phyloP scores from a whole-genome alignment of 2,797 vertebrate species.

The Pseudochirops corinnae region DNA sequence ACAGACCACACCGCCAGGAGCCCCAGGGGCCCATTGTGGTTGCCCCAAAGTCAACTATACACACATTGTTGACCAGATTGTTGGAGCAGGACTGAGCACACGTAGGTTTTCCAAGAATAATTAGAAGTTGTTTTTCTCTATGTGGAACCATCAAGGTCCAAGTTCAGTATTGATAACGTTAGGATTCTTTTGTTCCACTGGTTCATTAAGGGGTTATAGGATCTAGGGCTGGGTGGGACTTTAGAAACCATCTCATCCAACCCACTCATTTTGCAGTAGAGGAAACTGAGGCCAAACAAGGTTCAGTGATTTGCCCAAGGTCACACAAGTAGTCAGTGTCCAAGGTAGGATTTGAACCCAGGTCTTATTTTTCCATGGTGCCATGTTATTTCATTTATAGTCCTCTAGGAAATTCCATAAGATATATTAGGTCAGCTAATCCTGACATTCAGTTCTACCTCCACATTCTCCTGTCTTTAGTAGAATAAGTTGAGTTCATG shows the following conservation, averaged over 20 bases:
- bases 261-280: neutral
- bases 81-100: slow-evolving; percentile 6
- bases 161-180: neutral
- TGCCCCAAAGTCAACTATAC: slow-evolving; percentile 61
- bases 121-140: slow-evolving; percentile 41
- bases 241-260: neutral
- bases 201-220: neutral
- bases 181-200: slow-evolving; percentile 16
- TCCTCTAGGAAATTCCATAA: neutral
- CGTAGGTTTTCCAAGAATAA: slow-evolving; percentile 27
- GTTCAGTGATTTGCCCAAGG: neutral
- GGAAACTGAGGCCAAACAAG: neutral
- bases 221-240: neutral
- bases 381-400: neutral
- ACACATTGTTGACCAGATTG: slow-evolving; percentile 53
- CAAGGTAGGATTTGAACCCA: neutral
- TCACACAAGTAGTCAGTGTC: neutral
- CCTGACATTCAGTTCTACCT: neutral
- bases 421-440: neutral
- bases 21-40: slow-evolving; percentile 64
- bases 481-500: neutral
- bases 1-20: slow-evolving; percentile 74
- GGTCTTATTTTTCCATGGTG: neutral
- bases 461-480: too few species aligned
- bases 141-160: neutral